Conservation (phyloP, 1,140 invertebrate genomes). For the Epicauta chinensis region DNA sequence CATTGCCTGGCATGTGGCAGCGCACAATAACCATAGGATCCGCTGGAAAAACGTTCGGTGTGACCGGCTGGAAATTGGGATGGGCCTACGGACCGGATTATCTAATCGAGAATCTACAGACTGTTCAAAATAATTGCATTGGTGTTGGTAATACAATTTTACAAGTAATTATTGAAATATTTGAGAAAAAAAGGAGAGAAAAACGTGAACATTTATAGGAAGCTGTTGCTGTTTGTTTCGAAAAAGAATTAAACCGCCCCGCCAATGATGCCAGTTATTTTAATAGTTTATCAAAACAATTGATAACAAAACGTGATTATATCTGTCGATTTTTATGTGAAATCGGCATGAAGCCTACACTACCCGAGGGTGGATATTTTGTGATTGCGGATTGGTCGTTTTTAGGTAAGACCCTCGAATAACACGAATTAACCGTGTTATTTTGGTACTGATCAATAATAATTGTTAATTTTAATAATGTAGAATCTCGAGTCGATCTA, state of each 20-base stretch:
- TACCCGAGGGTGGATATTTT: constrained; percentile 96
- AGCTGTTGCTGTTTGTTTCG: constrained; percentile 85
- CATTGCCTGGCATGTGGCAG: constrained; percentile 97
- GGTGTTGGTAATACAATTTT: constrained; percentile 75
- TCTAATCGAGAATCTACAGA: constrained; percentile 73
- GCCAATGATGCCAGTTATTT: constrained; percentile 82
- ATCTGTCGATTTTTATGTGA: constrained; percentile 72
- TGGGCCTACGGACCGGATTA: constrained; percentile 88
- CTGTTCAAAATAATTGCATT: constrained; percentile 91
- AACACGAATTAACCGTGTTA: constrained; percentile 47
- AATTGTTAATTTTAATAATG: constrained; percentile 29
- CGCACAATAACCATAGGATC: constrained; percentile 95
- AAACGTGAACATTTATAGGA: constrained; percentile 61
- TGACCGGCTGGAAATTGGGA: constrained; percentile 96
- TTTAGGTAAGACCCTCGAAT: constrained; percentile 50
- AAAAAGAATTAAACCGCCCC: constrained; percentile 70
- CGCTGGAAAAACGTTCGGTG: constrained; percentile 96
- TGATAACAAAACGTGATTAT: constrained; percentile 78
- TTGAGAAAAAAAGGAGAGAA: too few species aligned
- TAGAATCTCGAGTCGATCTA: constrained; percentile 58
- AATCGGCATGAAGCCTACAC: constrained; percentile 81
- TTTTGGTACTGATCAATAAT: constrained; percentile 1
- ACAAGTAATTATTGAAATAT: too few species aligned
- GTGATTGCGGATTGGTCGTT: constrained; percentile 90
- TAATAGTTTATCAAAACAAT: constrained; percentile 64